These are phyloP conservation scores for Varecia variegata DNA, from an alignment of 2,797 vertebrate species.

Conservation along the genomic window DNA sequence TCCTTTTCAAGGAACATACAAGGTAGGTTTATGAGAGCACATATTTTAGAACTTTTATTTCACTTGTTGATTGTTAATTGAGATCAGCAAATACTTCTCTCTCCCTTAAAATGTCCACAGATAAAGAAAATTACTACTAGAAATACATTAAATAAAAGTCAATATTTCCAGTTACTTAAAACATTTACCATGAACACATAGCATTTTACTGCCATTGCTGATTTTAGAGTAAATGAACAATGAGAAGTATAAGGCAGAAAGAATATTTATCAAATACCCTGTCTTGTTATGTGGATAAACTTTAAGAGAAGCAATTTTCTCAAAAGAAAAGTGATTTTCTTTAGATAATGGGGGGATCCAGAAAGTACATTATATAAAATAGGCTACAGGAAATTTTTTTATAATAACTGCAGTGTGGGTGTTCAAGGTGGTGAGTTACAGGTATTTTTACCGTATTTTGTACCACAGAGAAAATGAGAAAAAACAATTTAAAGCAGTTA, in stretches of 20 bases:
- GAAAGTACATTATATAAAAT: constrained; percentile 50
- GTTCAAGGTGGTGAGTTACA: not conserved
- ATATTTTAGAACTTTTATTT: constrained; percentile 31
- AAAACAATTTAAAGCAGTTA: constrained; percentile 14
- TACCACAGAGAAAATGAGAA: not conserved
- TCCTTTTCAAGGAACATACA: not conserved
- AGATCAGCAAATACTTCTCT: not conserved
- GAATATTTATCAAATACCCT: not conserved
- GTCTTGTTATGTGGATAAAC: not conserved
- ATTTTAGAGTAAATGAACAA: not conserved
- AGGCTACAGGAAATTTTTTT: not conserved
- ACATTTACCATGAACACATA: not conserved
- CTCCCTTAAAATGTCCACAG: not conserved
- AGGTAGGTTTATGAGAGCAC: not conserved
- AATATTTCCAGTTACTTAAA: constrained; percentile 42
- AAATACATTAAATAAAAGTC: constrained; percentile 35
- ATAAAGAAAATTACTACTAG: not conserved
- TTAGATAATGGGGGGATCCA: not conserved
- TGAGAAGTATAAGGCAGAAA: constrained; percentile 7
- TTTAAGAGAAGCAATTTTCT: constrained; percentile 53
- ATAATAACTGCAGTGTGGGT: not conserved
- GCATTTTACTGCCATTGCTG: not conserved
- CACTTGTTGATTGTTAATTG: not conserved
- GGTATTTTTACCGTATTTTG: constrained; percentile 19
- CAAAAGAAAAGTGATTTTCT: not conserved